phyloP scores from a whole-genome alignment of 2,888 invertebrate species.

The Acrobasis suavella region DNA sequence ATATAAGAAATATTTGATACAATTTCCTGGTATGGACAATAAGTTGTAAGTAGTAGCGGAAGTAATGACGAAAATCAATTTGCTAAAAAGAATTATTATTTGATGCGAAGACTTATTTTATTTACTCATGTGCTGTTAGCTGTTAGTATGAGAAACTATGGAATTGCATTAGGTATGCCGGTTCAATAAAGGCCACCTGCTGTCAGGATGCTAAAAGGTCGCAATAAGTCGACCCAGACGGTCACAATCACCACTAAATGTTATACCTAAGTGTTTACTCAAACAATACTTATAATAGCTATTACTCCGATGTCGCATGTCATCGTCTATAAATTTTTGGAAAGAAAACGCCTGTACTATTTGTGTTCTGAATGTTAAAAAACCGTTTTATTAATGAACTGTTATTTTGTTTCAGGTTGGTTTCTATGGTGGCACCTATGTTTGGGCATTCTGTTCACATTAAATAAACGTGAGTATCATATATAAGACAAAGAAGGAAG shows the following conservation, averaged over 20 bases:
- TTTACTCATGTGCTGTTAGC: too few relatives aligned
- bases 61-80: too few relatives aligned
- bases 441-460: not conserved
- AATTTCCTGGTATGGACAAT: too few relatives aligned
- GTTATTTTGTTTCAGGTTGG: not conserved
- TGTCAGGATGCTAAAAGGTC: slow-evolving; percentile 26
- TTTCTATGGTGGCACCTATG: not conserved
- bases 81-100: too few relatives aligned
- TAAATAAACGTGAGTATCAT: not conserved
- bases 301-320: not conserved
- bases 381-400: not conserved
- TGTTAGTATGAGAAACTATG: not conserved
- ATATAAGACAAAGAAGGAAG: not conserved
- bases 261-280: slow-evolving; percentile 23
- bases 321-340: not conserved
- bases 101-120: too few relatives aligned
- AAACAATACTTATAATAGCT: not conserved
- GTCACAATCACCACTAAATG: slow-evolving; percentile 19
- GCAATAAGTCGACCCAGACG: slow-evolving; percentile 6
- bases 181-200: slow-evolving; percentile 26
- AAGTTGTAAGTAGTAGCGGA: too few relatives aligned
- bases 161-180: slow-evolving; percentile 18
- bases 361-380: not conserved
- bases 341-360: not conserved
- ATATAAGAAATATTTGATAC: too few relatives aligned